Evolutionary conservation across 2,113 vertebrate species (phyloP).

Genomic region (Phaetusa simplex): DNA sequence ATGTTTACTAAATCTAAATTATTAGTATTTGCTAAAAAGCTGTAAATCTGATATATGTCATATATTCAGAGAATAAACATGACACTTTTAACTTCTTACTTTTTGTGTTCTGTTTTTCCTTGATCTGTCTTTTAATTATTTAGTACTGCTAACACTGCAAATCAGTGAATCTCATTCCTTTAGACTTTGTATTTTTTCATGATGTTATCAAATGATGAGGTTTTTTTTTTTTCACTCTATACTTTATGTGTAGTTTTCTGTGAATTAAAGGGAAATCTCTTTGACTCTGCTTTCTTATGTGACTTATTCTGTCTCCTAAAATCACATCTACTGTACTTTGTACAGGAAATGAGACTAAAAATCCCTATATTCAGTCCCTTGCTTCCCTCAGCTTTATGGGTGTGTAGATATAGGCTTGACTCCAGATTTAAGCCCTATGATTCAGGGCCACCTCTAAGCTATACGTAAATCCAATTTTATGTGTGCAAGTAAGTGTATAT

Average conservation of each 20-base stretch:
- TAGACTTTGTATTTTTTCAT: not conserved
- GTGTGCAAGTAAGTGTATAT: not conserved
- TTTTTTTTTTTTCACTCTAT: not conserved
- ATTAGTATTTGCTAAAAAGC: conserved; percentile 30
- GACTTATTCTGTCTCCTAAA: not conserved
- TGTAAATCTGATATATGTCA: not conserved
- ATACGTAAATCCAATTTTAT: conserved; percentile 17
- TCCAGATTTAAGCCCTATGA: conserved; percentile 36
- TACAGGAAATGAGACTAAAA: not conserved
- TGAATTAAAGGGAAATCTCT: not conserved
- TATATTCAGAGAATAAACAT: not conserved
- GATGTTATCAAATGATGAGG: not conserved
- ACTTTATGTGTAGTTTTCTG: not conserved
- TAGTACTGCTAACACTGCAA: not conserved
- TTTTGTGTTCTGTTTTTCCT: not conserved
- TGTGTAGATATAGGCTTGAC: not conserved
- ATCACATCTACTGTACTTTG: not conserved
- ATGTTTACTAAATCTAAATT: conserved; percentile 20
- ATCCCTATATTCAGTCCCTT: not conserved
- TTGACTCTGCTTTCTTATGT: not conserved
- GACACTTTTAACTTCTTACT: not conserved
- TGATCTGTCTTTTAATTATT: conserved; percentile 30
- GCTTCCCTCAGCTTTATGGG: not conserved
- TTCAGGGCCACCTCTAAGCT: conserved; percentile 33
- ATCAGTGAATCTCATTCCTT: not conserved